Conservation (phyloP, 2,113 vertebrate species). For the Muntiacus reevesi region DNA sequence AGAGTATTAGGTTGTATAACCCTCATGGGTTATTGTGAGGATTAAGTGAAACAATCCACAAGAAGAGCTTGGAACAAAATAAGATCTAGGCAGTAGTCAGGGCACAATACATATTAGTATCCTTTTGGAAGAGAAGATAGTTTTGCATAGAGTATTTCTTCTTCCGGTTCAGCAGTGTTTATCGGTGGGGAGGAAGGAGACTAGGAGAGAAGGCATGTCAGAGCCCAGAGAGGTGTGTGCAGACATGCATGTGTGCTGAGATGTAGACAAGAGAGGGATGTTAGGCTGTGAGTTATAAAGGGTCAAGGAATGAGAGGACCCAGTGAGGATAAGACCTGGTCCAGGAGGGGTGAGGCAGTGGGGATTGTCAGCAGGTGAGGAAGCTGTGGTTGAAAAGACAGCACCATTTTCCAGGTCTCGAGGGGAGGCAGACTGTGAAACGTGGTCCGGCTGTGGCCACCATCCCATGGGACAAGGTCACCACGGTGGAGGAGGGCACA, state of each 20-base stretch:
- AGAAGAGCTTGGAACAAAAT: neutral
- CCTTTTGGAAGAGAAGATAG: neutral
- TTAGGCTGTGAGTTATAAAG: neutral
- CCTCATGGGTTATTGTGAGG: neutral
- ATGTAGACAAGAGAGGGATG: neutral
- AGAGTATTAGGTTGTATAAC: neutral
- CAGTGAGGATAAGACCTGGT: neutral
- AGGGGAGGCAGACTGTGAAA: slow-evolving; percentile 14
- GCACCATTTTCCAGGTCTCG: neutral
- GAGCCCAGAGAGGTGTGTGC: neutral
- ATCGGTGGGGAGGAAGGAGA: neutral
- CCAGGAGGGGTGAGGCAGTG: neutral
- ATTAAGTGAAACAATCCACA: neutral
- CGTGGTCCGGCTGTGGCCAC: neutral
- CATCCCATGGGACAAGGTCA: slow-evolving; percentile 35
- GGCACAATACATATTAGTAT: neutral
- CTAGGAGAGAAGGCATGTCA: neutral
- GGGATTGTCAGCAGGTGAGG: neutral
- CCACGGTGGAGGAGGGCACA: neutral
- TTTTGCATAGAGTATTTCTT: neutral
- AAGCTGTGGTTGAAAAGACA: neutral
- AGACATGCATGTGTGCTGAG: neutral
- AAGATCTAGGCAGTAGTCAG: neutral
- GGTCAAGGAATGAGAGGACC: neutral
- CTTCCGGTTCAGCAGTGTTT: neutral